These are phyloP conservation scores for Nemopilema nomurai DNA, from an alignment of 30 jellyfish, hydroid and myxozoan species.

Conservation along the genomic window DNA sequence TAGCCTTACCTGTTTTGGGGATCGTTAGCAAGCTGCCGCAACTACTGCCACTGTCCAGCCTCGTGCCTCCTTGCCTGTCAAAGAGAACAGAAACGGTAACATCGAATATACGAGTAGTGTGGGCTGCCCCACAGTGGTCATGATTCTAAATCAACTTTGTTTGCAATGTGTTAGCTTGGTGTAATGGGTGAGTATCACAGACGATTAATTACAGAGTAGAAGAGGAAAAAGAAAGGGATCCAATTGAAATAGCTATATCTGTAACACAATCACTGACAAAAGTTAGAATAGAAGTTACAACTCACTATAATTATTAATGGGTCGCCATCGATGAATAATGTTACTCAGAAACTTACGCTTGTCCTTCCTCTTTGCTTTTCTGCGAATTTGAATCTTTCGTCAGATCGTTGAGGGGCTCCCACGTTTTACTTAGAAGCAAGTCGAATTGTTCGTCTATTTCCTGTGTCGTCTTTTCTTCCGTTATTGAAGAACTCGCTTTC, in stretches of 20 bases:
- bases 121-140: too few species aligned
- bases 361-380: slow-evolving; percentile 26
- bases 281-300: too few species aligned
- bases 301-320: too few species aligned
- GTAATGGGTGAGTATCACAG: too few species aligned
- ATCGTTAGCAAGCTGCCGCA: slow-evolving; percentile 77
- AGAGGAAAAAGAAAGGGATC: too few species aligned
- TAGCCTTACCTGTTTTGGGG: slow-evolving; percentile 60
- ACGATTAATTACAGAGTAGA: too few species aligned
- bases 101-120: too few species aligned
- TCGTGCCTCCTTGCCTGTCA: slow-evolving; percentile 52
- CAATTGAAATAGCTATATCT: too few species aligned
- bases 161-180: too few species aligned
- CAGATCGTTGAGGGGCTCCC: slow-evolving; percentile 60
- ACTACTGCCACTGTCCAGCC: slow-evolving; percentile 86
- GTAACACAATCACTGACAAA: too few species aligned
- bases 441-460: slow-evolving; percentile 45
- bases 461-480: slow-evolving; percentile 2
- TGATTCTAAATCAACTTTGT: too few species aligned
- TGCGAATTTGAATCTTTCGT: slow-evolving; percentile 30
- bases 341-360: slow-evolving; percentile 43
- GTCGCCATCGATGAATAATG: too few species aligned
- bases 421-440: slow-evolving; percentile 25
- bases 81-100: slow-evolving; percentile 8
- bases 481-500: slow-evolving; percentile 11